phyloP scores from a whole-genome alignment of 2,888 invertebrate genomes.

The Aphodius sticticus region DNA sequence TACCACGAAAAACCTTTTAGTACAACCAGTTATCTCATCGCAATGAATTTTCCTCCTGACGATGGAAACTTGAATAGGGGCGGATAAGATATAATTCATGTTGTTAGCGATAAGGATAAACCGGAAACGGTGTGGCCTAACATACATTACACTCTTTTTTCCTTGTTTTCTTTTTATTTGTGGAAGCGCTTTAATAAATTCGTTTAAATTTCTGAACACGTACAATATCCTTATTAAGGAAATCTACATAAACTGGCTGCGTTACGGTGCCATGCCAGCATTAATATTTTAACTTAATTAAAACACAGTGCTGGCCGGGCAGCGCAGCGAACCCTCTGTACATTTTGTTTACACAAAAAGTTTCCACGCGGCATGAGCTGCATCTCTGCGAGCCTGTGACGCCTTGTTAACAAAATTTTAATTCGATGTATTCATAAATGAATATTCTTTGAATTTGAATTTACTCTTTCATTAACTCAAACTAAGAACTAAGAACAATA shows the following conservation, averaged over 20 bases:
- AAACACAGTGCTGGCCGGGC: not conserved
- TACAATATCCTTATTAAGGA: not conserved
- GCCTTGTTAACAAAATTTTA: no score
- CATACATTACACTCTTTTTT: not conserved
- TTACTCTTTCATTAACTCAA: no score
- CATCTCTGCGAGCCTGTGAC: no score
- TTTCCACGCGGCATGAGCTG: not conserved
- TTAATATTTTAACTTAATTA: constrained; percentile 4
- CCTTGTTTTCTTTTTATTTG: not conserved
- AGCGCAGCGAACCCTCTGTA: not conserved
- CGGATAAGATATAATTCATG: not conserved
- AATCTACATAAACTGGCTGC: not conserved
- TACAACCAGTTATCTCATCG: not conserved
- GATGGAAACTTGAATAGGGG: not conserved
- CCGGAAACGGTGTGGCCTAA: not conserved
- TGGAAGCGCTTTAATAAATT: not conserved
- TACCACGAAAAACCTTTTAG: not conserved
- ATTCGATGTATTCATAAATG: no score
- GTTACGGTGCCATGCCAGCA: not conserved
- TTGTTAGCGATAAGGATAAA: not conserved
- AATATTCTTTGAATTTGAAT: no score
- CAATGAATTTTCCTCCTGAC: not conserved
- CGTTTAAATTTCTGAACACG: not conserved
- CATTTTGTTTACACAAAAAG: not conserved
- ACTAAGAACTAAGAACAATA: no score